These are phyloP conservation scores for Pollachius pollachius DNA, from an alignment of 2,113 vertebrate species.

Conservation along the genomic window DNA sequence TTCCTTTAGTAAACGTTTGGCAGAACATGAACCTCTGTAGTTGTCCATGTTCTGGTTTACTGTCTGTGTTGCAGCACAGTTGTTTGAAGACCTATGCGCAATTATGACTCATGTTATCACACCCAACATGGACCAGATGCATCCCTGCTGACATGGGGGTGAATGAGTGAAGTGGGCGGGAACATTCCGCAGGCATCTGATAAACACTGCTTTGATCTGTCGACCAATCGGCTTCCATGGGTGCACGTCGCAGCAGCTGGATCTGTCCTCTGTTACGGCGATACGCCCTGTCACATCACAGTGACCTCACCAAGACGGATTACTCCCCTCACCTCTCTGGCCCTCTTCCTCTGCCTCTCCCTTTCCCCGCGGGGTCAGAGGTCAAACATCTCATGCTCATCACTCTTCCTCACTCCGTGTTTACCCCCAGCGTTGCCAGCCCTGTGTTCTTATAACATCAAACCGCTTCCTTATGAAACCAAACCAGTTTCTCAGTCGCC, in stretches of 20 bases:
- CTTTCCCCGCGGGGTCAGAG: constrained; percentile 20
- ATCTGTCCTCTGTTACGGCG: constrained; percentile 20
- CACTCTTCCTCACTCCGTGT: no score
- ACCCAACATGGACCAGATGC: no score
- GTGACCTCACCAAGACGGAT: constrained; percentile 41
- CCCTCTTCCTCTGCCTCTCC: not conserved
- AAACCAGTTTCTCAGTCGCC: no score
- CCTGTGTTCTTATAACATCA: not conserved
- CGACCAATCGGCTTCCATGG: not conserved
- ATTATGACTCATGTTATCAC: no score
- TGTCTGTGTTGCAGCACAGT: not conserved
- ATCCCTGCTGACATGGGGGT: not conserved
- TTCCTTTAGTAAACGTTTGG: no score
- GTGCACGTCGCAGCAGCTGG: not conserved
- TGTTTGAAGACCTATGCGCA: not conserved
- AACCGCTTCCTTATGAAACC: no score
- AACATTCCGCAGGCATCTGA: constrained; percentile 7
- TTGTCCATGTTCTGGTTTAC: not conserved
- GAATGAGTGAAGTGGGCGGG: constrained; percentile 1
- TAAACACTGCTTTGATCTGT: constrained; percentile 3
- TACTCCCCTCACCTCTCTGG: constrained; percentile 7
- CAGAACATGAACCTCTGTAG: not conserved
- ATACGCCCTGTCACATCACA: constrained; percentile 40
- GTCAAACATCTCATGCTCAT: constrained; percentile 8
- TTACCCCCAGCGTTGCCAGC: not conserved